A percentile compares a stretch with the other conserved stretches of the same genome.
phyloP scores from a whole-genome alignment of 2,888 invertebrate genomes.

The Platynereis dumerilii region DNA sequence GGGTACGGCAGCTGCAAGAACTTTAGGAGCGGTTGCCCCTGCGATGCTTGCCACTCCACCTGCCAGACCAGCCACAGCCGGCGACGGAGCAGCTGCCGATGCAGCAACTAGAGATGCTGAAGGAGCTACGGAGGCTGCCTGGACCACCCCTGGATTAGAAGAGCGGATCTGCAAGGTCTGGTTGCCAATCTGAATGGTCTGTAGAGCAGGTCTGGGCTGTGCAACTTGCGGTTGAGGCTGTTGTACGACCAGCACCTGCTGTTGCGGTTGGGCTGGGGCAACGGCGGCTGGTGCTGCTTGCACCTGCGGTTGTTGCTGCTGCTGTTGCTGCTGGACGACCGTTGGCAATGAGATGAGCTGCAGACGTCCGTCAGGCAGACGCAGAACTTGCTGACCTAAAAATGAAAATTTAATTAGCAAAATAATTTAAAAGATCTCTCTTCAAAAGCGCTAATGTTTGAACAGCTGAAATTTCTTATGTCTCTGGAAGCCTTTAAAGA shows the following conservation, averaged over 20 bases:
- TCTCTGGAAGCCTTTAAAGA: too few relatives aligned
- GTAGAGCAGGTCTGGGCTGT: not conserved
- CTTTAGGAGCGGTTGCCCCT: slow-evolving; percentile 8
- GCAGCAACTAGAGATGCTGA: not conserved
- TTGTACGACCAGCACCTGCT: slow-evolving; percentile 16
- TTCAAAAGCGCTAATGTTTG: too few relatives aligned
- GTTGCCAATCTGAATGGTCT: slow-evolving; percentile 5
- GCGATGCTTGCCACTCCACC: slow-evolving; percentile 18
- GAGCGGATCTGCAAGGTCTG: not conserved
- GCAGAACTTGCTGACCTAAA: slow-evolving; percentile 83
- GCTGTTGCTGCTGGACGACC: slow-evolving; percentile 47
- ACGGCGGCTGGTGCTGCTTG: slow-evolving; percentile 13
- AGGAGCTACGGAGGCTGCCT: not conserved
- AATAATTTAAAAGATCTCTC: too few relatives aligned
- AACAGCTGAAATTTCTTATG: too few relatives aligned
- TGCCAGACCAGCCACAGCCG: slow-evolving; percentile 39
- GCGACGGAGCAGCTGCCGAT: slow-evolving; percentile 14
- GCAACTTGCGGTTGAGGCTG: slow-evolving; percentile 5
- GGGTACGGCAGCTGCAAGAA: not conserved
- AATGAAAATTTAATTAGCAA: too few relatives aligned
- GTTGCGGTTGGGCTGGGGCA: slow-evolving; percentile 13
- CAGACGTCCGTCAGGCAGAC: slow-evolving; percentile 91
- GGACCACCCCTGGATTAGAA: not conserved
- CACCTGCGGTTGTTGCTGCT: slow-evolving; percentile 37
- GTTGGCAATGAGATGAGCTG: slow-evolving; percentile 73